Base-by-base conservation (phyloP, 2,797 vertebrate species). In the Menidia menidia region DNA sequence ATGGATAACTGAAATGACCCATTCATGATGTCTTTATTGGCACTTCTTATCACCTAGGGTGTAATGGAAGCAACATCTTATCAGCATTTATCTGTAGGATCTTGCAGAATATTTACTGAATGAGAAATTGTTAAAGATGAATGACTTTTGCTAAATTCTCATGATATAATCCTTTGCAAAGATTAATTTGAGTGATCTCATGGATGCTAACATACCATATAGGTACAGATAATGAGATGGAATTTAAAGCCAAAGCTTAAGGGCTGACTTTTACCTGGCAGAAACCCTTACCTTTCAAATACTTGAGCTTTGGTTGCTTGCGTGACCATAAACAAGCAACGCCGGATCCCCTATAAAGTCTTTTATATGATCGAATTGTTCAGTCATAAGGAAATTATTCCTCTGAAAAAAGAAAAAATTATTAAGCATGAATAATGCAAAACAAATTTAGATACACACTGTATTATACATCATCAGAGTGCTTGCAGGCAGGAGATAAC, bases 371-470 rank as follows among this genome's bases (percentile, higher is more conserved):
- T 72, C 69, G 52, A 73, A 32, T 11, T 14, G 31, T 55, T 75
- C 31, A 7, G 60, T 75, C 83, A 75, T 57, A 64, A 76, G 55
- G 58, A 57, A 73, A 71, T 75, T 54, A 82, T 73, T 45, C 48
- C 0, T 6, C 43, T 62, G 47, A 14, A 30, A 16, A 6, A 25
- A 5, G 8, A 30, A 72, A 73, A 66, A 9, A 62, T 45, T 61
- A 68, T 18, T 52, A 56, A 51, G 43, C 66, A 69, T 82, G 66
- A 82, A 82, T 82, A 78, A 81, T 83, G 77, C 45, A 71, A 77
- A 73, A 69, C 71, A 72, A 70, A 79, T 84, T 71, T 63, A 81
- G 55, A 81, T 82, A 77, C 50, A 77, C 48, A 80, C 75, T 67
- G 63, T 48, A 55, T 79, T 72, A 57, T 81, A 69, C 80, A 87